These are phyloP conservation scores for Lochmaea crataegi DNA, from an alignment of 2,888 invertebrate species.

Conservation along the genomic window DNA sequence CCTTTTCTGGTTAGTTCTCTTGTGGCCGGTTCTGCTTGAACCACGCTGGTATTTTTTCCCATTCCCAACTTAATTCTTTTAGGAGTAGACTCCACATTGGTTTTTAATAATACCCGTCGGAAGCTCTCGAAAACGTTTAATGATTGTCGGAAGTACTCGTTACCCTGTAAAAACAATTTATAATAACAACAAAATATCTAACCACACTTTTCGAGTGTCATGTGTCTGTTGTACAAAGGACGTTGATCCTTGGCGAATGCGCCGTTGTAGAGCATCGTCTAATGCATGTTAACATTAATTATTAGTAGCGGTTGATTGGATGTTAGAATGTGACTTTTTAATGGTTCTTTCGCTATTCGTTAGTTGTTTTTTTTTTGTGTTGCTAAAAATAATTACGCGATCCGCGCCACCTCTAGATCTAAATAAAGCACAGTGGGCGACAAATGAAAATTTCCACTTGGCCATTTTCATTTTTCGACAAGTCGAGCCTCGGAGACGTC, in stretches of 20 bases:
- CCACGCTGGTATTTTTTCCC: too few species aligned
- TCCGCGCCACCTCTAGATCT: constrained; percentile 60
- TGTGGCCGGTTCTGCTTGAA: too few species aligned
- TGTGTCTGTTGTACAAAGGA: not conserved
- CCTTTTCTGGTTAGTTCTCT: too few species aligned
- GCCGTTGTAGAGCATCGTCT: not conserved
- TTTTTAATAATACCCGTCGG: not conserved
- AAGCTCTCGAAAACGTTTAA: constrained; percentile 10
- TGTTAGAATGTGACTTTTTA: not conserved
- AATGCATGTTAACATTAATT: not conserved
- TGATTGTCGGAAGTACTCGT: constrained; percentile 18
- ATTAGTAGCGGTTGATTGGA: not conserved
- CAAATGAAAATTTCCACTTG: constrained; percentile 62
- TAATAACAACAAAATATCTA: constrained; percentile 5
- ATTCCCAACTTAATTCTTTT: too few species aligned
- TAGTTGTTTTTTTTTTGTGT: constrained; percentile 2
- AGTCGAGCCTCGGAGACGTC: constrained; percentile 60
- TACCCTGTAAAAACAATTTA: constrained; percentile 17
- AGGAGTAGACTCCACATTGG: too few species aligned
- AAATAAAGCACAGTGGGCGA: constrained; percentile 63
- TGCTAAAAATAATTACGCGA: constrained; percentile 49
- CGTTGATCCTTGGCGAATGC: not conserved
- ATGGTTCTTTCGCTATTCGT: not conserved
- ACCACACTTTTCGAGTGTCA: constrained; percentile 18
- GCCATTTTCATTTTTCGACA: constrained; percentile 62